Conservation (phyloP, 2,113 vertebrate species). For the Anarhynchus alexandrinus region DNA sequence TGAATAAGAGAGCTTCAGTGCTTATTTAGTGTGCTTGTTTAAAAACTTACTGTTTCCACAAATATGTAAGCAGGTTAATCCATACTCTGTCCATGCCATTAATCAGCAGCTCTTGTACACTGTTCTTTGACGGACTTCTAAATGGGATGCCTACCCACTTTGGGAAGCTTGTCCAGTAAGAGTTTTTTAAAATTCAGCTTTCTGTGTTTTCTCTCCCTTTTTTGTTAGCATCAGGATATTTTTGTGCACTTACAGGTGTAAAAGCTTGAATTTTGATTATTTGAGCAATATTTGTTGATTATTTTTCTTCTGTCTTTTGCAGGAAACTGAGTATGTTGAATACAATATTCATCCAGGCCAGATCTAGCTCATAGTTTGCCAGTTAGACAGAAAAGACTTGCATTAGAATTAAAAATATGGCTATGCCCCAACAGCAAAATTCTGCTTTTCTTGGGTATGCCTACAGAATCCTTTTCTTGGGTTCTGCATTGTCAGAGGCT, state of each 20-base stretch:
- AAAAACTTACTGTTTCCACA: neutral
- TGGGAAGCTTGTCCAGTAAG: neutral
- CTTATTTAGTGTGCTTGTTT: neutral
- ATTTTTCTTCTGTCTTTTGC: neutral
- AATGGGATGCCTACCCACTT: neutral
- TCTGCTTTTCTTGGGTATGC: neutral
- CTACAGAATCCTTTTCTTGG: neutral
- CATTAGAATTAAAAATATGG: neutral
- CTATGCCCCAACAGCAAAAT: fast-evolving
- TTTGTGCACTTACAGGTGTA: neutral
- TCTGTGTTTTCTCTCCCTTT: neutral
- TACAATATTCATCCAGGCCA: neutral
- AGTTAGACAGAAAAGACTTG: neutral
- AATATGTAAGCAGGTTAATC: neutral
- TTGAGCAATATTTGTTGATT: neutral
- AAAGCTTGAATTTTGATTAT: neutral
- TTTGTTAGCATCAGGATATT: neutral
- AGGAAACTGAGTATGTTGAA: neutral
- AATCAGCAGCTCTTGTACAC: neutral
- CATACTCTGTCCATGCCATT: neutral
- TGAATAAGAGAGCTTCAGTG: neutral
- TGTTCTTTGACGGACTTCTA: neutral
- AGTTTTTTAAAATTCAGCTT: neutral
- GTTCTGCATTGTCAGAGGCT: neutral
- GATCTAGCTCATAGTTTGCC: neutral